Evolutionary conservation across 2,797 vertebrate genomes (phyloP).

Genomic region (Adelosebastes latens): DNA sequence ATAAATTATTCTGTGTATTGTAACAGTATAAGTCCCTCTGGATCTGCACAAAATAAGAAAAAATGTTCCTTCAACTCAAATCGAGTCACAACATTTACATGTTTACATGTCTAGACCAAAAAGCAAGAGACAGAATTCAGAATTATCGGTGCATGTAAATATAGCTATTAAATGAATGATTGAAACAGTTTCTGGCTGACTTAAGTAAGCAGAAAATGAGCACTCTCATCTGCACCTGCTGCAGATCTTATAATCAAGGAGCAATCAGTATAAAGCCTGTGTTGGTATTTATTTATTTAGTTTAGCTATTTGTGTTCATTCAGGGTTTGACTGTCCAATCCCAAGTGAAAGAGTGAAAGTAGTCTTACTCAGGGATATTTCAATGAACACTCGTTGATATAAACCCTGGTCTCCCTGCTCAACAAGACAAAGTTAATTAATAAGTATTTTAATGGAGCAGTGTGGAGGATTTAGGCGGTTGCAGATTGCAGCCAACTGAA

Average conservation of each 20-base stretch:
- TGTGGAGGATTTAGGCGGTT: too few species aligned
- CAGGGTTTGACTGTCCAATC: background rate
- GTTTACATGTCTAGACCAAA: background rate
- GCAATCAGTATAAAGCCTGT: slow-evolving; percentile 29
- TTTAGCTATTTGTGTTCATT: background rate
- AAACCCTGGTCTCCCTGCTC: background rate
- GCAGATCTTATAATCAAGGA: slow-evolving; percentile 43
- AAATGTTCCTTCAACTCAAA: background rate
- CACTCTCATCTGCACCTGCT: slow-evolving; percentile 42
- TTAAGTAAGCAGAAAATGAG: slow-evolving; percentile 51
- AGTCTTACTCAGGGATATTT: background rate
- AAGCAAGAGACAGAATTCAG: slow-evolving; percentile 4
- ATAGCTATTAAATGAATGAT: slow-evolving; percentile 37
- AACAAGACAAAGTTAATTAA: background rate
- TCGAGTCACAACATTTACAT: background rate
- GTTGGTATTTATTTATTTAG: background rate
- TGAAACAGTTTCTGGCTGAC: slow-evolving; percentile 24
- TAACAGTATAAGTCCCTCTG: background rate
- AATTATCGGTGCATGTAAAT: slow-evolving; percentile 27
- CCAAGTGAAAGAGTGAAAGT: background rate
- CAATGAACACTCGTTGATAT: background rate
- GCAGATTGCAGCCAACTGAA: too few species aligned
- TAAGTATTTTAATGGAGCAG: too few species aligned
- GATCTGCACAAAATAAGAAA: background rate
- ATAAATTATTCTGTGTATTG: background rate